Evolutionary conservation across 2,888 invertebrate species (phyloP).

Genomic region (Ophion ventricosus): DNA sequence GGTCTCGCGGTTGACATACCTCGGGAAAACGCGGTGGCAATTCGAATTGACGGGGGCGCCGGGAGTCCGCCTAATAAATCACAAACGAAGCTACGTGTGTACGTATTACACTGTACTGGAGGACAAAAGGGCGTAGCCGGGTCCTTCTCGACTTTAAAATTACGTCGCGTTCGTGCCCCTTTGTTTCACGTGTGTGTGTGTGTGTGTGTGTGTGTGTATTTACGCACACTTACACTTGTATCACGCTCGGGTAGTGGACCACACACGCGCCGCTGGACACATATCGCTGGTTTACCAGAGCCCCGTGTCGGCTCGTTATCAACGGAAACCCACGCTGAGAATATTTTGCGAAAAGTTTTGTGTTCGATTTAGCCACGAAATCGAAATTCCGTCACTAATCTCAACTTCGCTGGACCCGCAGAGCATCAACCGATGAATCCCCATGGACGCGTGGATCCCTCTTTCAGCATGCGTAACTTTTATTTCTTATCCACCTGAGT

Average conservation of each 20-base stretch:
- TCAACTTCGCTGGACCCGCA: neutral
- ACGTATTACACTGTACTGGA: neutral
- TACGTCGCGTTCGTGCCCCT: neutral
- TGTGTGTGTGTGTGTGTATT: no score
- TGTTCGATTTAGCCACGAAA: conserved; percentile 6
- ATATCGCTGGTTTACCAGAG: conserved; percentile 21
- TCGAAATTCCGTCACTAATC: conserved; percentile 4
- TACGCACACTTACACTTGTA: conserved; percentile 14
- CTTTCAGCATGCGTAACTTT: no score
- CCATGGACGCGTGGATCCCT: no score
- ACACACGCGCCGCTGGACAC: conserved; percentile 25
- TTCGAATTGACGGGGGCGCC: conserved; percentile 63
- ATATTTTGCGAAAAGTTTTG: neutral
- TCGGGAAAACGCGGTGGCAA: conserved; percentile 64
- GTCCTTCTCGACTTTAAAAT: neutral
- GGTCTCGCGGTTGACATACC: conserved; percentile 49
- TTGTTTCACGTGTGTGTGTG: neutral
- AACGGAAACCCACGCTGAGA: conserved; percentile 7
- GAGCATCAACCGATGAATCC: no score
- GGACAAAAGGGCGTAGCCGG: neutral
- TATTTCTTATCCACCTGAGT: no score
- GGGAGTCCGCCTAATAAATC: conserved; percentile 70
- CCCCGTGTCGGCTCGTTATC: conserved; percentile 29
- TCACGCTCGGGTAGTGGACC: conserved; percentile 25
- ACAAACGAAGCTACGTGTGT: conserved; percentile 62